Evolutionary conservation across 2,113 vertebrate species (phyloP), one percentile per base, ranked within the genome.

Genomic region (Salvelinus alpinus): DNA sequence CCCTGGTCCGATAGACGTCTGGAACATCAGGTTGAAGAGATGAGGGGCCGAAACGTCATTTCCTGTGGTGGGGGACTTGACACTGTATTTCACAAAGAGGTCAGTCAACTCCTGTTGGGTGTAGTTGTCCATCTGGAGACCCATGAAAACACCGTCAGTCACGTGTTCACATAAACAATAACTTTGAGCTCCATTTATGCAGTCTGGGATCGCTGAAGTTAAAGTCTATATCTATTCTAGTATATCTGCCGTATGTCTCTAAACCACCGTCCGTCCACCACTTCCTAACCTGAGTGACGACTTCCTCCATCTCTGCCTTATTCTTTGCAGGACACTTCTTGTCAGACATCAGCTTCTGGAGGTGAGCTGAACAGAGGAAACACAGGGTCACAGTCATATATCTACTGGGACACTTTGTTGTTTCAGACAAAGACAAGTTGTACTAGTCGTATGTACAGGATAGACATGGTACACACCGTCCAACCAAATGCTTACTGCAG

Each of bases 11-110:
- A 99, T 99, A 89, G 96, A 98, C 24, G 98, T 99, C 93, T 97
- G 94, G 90, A 99, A 99, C 98, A 99, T 99, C 83, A 99, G 93
- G 88, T 99, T 99, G 92, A 99, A 99, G 78, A 96, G 92, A 75
- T 97, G 94, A 1, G 97, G 98, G 80, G 96, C 86, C 1, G 95
- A 94, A 34, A 99, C 94, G 81, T 99, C 97, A 83, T 99, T 99
- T 88, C 96, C 96, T 78, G 97, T 98, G 78, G 91, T 89, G 13
- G 98, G 98, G 0, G 98, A 99, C 78, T 97, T 99, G 78, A 99
- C 97, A 1, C 91, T 96, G 92, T 97, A 99, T 83, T 96, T 97
- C 80, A 97, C 94, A 86, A 99, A 99, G 69, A 99, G 95, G 77
- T 97, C 95, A 0, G 94, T 88, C 69, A 99, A 93, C 80, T 97